Conservation (phyloP, 2,113 vertebrate genomes). For the Gadus chalcogrammus region DNA sequence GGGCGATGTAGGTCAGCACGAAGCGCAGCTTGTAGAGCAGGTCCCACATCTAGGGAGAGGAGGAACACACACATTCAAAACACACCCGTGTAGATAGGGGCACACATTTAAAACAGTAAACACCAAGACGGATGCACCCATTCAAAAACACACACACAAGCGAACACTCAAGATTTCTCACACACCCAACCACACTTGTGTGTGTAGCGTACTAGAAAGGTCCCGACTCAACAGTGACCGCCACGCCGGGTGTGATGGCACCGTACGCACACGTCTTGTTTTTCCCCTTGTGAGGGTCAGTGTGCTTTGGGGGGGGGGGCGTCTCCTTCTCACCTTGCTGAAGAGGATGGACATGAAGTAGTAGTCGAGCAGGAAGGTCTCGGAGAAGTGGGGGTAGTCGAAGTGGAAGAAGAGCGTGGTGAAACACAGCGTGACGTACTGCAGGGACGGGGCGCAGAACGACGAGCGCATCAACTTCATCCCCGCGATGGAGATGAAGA, state of each 20-base stretch:
- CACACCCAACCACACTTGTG: too few relatives aligned
- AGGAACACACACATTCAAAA: neutral
- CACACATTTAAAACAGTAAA: too few relatives aligned
- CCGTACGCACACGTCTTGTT: too few relatives aligned
- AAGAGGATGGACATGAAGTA: conserved; percentile 90
- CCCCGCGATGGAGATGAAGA: conserved; percentile 86
- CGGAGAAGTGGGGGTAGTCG: conserved; percentile 84
- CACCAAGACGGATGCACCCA: too few relatives aligned
- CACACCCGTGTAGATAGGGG: neutral
- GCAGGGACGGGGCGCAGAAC: conserved; percentile 83
- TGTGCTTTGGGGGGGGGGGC: neutral
- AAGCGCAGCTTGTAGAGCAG: conserved; percentile 89
- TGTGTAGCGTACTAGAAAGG: too few relatives aligned
- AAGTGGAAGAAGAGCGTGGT: conserved; percentile 89
- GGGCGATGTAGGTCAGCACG: conserved; percentile 89
- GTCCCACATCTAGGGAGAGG: conserved; percentile 81
- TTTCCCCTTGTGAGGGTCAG: too few relatives aligned
- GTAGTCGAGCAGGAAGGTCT: conserved; percentile 89
- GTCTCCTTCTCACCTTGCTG: conserved; percentile 77
- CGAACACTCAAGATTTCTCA: too few relatives aligned
- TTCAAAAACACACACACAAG: too few relatives aligned
- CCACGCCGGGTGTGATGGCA: too few relatives aligned
- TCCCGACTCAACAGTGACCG: too few relatives aligned
- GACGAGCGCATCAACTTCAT: conserved; percentile 87
- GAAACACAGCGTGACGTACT: conserved; percentile 87